Percentiles rank a stretch among this genome's conserved stretches.
These are phyloP conservation scores for Festucalex cinctus DNA, from an alignment of 2,113 vertebrate genomes.

Conservation along the genomic window DNA sequence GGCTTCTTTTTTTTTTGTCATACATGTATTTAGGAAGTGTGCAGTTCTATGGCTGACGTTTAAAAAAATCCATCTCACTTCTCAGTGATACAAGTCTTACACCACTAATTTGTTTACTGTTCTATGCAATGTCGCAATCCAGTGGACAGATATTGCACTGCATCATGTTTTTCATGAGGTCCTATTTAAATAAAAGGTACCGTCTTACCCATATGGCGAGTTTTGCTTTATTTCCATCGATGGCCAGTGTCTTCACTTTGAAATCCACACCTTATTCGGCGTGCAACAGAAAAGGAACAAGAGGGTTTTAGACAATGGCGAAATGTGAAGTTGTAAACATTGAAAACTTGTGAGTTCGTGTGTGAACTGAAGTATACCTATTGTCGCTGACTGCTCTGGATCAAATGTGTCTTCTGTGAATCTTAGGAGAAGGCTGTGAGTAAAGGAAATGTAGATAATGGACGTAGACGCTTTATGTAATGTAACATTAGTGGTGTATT, in stretches of 20 bases:
- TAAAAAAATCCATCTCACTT: not conserved
- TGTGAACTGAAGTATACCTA: constrained; percentile 76
- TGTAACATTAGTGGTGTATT: not conserved
- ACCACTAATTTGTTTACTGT: not conserved
- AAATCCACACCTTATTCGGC: constrained; percentile 85
- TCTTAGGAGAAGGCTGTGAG: constrained; percentile 70
- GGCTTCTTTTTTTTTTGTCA: no score
- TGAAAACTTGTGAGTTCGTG: not conserved
- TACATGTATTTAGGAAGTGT: no score
- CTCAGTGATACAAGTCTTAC: not conserved
- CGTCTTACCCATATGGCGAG: constrained; percentile 93
- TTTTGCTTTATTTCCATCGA: constrained; percentile 96
- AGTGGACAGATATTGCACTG: constrained; percentile 14
- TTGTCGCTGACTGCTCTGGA: constrained; percentile 92
- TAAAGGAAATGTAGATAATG: not conserved
- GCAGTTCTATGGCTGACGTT: not conserved
- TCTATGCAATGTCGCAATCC: constrained; percentile 38
- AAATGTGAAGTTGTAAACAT: not conserved
- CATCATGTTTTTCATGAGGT: constrained; percentile 38
- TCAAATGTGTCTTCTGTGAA: constrained; percentile 98
- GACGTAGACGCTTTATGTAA: not conserved
- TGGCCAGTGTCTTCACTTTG: constrained; percentile 96
- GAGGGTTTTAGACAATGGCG: not conserved
- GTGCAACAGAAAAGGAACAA: not conserved
- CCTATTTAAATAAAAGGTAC: not conserved